These are phyloP conservation scores for Australoheros facetus DNA, from an alignment of 2,797 vertebrate genomes.

Conservation along the genomic window DNA sequence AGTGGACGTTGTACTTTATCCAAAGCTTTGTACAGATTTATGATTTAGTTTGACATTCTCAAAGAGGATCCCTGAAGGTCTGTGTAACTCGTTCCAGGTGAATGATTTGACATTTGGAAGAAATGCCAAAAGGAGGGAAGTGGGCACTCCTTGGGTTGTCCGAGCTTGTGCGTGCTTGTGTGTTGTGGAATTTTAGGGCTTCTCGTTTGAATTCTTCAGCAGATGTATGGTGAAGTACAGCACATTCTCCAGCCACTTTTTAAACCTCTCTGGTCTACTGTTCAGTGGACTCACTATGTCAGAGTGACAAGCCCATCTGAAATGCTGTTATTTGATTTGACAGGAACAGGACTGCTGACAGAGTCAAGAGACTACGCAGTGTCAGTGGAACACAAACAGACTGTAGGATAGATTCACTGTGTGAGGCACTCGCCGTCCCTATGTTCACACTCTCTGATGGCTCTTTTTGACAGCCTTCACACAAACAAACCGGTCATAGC, in stretches of 20 bases:
- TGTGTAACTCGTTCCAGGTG: conserved; percentile 70
- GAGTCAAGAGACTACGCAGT: conserved; percentile 73
- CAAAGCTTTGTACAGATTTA: conserved; percentile 52
- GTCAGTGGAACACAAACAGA: conserved; percentile 77
- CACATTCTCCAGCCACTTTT: conserved; percentile 12
- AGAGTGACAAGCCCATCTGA: conserved; percentile 57
- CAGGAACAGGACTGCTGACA: conserved; percentile 70
- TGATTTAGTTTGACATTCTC: conserved; percentile 74
- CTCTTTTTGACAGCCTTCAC: conserved; percentile 53
- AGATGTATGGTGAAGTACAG: conserved; percentile 3
- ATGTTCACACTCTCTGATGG: conserved; percentile 68
- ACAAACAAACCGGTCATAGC: conserved; percentile 45
- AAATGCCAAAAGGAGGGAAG: conserved; percentile 68
- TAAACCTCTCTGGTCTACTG: conserved; percentile 45
- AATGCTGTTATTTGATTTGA: conserved; percentile 74
- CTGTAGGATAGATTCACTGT: conserved; percentile 56
- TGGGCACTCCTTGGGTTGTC: conserved; percentile 45
- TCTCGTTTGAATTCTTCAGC: conserved; percentile 43
- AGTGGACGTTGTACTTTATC: conserved; percentile 39
- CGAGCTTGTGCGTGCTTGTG: conserved; percentile 10
- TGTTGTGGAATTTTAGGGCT: conserved; percentile 15
- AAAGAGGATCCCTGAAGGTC: conserved; percentile 70
- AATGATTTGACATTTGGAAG: conserved; percentile 79
- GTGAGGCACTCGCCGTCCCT: conserved; percentile 45
- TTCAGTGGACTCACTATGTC: conserved; percentile 55